A percentile compares a stretch with the other conserved stretches of the same genome.
phyloP scores from a whole-genome alignment of 2,113 vertebrate species.

The Mola mola region DNA sequence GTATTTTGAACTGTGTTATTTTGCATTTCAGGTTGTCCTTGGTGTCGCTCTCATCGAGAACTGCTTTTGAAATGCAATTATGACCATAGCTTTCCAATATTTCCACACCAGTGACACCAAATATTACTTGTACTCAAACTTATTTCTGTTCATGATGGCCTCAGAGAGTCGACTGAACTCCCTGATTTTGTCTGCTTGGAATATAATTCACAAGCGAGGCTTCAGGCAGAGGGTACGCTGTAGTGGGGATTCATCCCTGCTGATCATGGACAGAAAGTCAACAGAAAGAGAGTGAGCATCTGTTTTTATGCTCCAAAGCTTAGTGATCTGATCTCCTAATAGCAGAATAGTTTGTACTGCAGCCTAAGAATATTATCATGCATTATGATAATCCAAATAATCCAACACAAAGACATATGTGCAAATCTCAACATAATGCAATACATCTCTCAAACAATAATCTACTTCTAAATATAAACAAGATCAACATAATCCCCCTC shows the following conservation, averaged over 20 bases:
- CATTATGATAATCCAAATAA: slow-evolving; percentile 78
- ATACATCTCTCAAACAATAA: slow-evolving; percentile 63
- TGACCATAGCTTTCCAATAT: slow-evolving; percentile 36
- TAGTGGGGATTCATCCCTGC: slow-evolving; percentile 18
- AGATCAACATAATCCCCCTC: slow-evolving; percentile 52
- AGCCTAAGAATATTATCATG: slow-evolving; percentile 66
- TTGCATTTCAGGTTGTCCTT: slow-evolving; percentile 17
- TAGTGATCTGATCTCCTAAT: slow-evolving; percentile 54
- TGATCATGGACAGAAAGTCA: slow-evolving; percentile 39
- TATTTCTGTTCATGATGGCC: slow-evolving; percentile 59
- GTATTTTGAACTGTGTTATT: background rate
- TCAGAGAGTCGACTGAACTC: slow-evolving; percentile 50
- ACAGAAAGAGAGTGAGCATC: slow-evolving; percentile 43
- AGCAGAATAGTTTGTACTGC: slow-evolving; percentile 49
- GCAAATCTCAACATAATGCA: slow-evolving; percentile 57
- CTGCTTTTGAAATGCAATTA: slow-evolving; percentile 48
- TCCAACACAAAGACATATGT: slow-evolving; percentile 66
- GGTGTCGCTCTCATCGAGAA: slow-evolving; percentile 25
- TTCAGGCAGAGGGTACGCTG: background rate
- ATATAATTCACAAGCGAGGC: slow-evolving; percentile 40
- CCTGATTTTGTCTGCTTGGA: slow-evolving; percentile 48
- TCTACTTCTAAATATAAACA: slow-evolving; percentile 68
- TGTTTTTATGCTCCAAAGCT: slow-evolving; percentile 55
- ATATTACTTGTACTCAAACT: slow-evolving; percentile 42
- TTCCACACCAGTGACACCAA: slow-evolving; percentile 27